A percentile compares a stretch with the other conserved stretches of the same genome.
phyloP scores from a whole-genome alignment of 2,797 vertebrate genomes.

The Arctocebus calabarensis region DNA sequence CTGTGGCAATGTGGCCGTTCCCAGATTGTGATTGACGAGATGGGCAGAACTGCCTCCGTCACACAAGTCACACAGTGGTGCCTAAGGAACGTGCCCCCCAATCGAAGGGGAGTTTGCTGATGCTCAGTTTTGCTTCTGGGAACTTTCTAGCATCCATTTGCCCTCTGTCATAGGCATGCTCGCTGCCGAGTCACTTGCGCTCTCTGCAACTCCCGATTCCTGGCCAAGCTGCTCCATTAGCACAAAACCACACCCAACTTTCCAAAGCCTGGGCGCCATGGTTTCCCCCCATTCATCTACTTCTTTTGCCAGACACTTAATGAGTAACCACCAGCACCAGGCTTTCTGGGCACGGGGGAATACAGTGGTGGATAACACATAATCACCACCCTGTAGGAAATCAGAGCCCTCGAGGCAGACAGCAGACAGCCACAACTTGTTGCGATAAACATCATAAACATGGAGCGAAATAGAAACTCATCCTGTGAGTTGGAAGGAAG shows the following conservation, averaged over 20 bases:
- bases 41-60: constrained; percentile 19
- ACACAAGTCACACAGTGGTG: background rate
- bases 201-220: background rate
- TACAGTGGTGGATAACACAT: background rate
- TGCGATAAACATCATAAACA: background rate
- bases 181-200: background rate
- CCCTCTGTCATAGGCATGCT: background rate
- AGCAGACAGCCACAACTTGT: background rate
- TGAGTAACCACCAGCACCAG: background rate
- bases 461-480: background rate
- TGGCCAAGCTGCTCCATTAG: accelerated
- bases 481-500: background rate
- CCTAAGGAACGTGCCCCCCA: background rate
- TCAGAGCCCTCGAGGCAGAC: background rate
- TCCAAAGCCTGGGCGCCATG: background rate
- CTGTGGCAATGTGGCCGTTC: background rate
- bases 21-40: constrained; percentile 32
- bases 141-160: background rate
- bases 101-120: background rate
- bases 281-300: background rate
- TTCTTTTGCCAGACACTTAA: constrained; percentile 39
- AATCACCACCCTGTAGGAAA: background rate
- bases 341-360: too few relatives aligned
- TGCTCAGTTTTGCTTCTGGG: background rate
- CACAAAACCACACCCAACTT: background rate